Evolutionary conservation across 2,113 vertebrate species (phyloP).

Genomic region (Carassius carassius): DNA sequence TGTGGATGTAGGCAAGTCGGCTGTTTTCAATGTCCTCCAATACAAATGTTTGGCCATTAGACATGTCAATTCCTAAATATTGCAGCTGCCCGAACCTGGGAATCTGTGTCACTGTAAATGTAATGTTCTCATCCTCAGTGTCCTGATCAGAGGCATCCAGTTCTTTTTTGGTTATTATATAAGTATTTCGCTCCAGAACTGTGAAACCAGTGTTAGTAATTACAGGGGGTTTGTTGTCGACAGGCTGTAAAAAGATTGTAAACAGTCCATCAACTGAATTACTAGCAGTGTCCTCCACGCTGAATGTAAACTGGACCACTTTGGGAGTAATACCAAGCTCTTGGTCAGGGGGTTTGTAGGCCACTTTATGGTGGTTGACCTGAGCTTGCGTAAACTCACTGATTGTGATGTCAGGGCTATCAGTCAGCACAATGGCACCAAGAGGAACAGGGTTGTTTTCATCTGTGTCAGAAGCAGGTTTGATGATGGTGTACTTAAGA

Average conservation of each 20-base stretch:
- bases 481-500: slow-evolving; percentile 82
- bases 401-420: slow-evolving; percentile 80
- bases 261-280: slow-evolving; percentile 83
- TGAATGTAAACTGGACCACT: slow-evolving; percentile 87
- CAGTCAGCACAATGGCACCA: slow-evolving; percentile 86
- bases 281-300: slow-evolving; percentile 84
- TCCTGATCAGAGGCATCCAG: slow-evolving; percentile 81
- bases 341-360: slow-evolving; percentile 86
- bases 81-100: slow-evolving; percentile 75
- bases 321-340: slow-evolving; percentile 89
- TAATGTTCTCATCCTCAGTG: slow-evolving; percentile 78
- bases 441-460: slow-evolving; percentile 80
- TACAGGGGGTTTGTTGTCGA: slow-evolving; percentile 79
- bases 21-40: slow-evolving; percentile 77
- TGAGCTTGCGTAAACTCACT: slow-evolving; percentile 93
- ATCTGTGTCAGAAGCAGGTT: slow-evolving; percentile 86
- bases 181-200: slow-evolving; percentile 80
- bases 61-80: slow-evolving; percentile 78
- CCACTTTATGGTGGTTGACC: slow-evolving; percentile 94
- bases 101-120: slow-evolving; percentile 80
- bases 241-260: slow-evolving; percentile 77
- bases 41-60: slow-evolving; percentile 77
- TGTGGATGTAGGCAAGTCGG: slow-evolving; percentile 78
- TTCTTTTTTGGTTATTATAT: slow-evolving; percentile 77
- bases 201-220: slow-evolving; percentile 91